Percentiles rank a stretch among this genome's conserved stretches.
Evolutionary conservation across 2,888 invertebrate genomes (phyloP).

Genomic region (Hipparchia sbordonii): DNA sequence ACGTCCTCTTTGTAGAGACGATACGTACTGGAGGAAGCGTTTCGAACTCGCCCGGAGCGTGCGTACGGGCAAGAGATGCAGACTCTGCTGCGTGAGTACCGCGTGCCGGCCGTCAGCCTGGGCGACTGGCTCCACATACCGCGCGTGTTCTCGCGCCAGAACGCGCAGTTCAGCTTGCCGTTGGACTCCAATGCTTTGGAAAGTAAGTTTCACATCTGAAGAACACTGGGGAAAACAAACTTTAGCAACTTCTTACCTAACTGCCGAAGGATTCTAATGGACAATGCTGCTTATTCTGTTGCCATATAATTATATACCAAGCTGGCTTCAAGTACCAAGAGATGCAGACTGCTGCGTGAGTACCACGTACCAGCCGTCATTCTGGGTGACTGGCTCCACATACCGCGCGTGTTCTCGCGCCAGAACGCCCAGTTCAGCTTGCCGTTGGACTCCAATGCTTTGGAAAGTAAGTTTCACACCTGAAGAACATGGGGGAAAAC

Average conservation of each 20-base stretch:
- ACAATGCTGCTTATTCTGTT: no score
- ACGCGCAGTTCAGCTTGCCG: constrained; percentile 89
- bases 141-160: constrained; percentile 88
- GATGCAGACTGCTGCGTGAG: constrained; percentile 78
- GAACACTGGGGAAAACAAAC: no score
- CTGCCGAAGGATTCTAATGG: no score
- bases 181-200: constrained; percentile 79
- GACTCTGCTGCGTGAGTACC: no score
- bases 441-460: constrained; percentile 83
- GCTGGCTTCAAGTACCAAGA: no score
- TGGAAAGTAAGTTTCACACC: constrained; percentile 54
- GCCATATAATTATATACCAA: no score
- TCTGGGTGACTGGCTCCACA: constrained; percentile 84
- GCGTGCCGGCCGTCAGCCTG: constrained; percentile 58
- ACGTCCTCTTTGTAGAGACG: constrained; percentile 70
- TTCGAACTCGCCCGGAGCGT: constrained; percentile 78
- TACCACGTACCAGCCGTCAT: constrained; percentile 76
- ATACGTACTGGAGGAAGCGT: constrained; percentile 87
- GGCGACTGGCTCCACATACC: constrained; percentile 87
- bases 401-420: constrained; percentile 89
- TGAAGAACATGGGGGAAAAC: no score
- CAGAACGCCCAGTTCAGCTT: constrained; percentile 89
- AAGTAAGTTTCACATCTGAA: constrained; percentile 47
- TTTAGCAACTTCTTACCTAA: no score
- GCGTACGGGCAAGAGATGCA: constrained; percentile 65